Conservation (phyloP, 2,888 invertebrate species). For the Galerucella calmariensis region DNA sequence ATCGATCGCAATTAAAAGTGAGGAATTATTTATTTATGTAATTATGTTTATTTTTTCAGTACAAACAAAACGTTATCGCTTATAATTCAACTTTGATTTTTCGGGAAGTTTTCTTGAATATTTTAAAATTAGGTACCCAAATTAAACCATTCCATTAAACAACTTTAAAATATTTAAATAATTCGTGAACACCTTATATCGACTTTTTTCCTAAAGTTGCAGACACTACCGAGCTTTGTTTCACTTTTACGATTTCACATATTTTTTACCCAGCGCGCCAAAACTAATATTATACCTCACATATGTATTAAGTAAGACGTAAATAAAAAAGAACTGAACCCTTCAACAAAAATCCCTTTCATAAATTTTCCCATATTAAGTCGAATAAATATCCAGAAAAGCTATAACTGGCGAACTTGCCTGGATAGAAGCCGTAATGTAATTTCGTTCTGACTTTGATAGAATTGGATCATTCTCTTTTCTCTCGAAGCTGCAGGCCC, state of each 20-base stretch:
- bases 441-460: slow-evolving; percentile 41
- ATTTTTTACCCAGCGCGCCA: not conserved
- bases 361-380: slow-evolving; percentile 40
- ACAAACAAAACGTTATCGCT: too few relatives aligned
- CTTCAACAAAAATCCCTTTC: slow-evolving; percentile 25
- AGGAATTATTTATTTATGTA: too few relatives aligned
- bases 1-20: too few relatives aligned
- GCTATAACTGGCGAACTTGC: slow-evolving; percentile 34
- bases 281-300: not conserved
- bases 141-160: too few relatives aligned
- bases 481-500: slow-evolving; percentile 47
- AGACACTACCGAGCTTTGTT: not conserved
- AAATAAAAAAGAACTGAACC: slow-evolving; percentile 21
- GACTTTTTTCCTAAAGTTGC: not conserved
- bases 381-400: slow-evolving; percentile 42
- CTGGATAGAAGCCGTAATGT: slow-evolving; percentile 36
- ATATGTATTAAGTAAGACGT: slow-evolving; percentile 8
- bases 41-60: too few relatives aligned
- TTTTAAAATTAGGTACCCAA: too few relatives aligned
- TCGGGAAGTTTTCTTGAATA: too few relatives aligned
- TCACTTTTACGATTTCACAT: not conserved
- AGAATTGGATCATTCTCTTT: slow-evolving; percentile 47
- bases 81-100: too few relatives aligned
- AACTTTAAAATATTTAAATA: too few relatives aligned
- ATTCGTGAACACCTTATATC: not conserved